Percentiles rank a stretch among this genome's conserved stretches.
Conservation (phyloP, 2,888 invertebrate genomes). For the Acanthosepion esculentum region DNA sequence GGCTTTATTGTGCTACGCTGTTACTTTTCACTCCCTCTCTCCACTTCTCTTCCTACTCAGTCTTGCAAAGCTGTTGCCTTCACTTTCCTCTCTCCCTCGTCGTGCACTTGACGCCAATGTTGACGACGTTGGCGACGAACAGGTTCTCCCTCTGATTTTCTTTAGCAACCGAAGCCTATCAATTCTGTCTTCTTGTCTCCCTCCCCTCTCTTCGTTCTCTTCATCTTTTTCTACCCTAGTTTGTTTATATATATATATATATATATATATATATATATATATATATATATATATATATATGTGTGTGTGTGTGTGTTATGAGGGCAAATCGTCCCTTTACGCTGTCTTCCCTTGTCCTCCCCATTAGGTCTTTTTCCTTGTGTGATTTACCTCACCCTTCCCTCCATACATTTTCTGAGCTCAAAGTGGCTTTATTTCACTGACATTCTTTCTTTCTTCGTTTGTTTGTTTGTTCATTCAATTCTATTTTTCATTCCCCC, state of each 20-base stretch:
- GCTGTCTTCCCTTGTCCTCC: neutral
- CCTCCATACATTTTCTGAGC: neutral
- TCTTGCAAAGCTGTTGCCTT: neutral
- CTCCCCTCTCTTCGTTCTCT: neutral
- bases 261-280: too few relatives aligned
- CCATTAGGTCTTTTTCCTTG: neutral
- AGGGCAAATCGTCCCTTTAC: neutral
- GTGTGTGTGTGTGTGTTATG: neutral
- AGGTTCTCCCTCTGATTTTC: neutral
- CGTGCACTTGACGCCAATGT: neutral
- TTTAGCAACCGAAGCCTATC: neutral
- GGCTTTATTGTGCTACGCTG: neutral
- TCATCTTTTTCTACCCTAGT: neutral
- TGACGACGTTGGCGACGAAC: neutral
- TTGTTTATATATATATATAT: too few relatives aligned
- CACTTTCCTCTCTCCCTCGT: slow-evolving; percentile 18
- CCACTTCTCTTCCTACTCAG: neutral
- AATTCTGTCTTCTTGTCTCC: neutral
- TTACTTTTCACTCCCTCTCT: neutral
- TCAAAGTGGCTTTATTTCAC: neutral
- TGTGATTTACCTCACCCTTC: neutral
- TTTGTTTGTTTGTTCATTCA: neutral
- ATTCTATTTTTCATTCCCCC: neutral
- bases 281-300: neutral
- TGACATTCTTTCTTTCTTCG: neutral